phyloP scores from a whole-genome alignment of 2,113 vertebrate species.

The Mesocricetus auratus region DNA sequence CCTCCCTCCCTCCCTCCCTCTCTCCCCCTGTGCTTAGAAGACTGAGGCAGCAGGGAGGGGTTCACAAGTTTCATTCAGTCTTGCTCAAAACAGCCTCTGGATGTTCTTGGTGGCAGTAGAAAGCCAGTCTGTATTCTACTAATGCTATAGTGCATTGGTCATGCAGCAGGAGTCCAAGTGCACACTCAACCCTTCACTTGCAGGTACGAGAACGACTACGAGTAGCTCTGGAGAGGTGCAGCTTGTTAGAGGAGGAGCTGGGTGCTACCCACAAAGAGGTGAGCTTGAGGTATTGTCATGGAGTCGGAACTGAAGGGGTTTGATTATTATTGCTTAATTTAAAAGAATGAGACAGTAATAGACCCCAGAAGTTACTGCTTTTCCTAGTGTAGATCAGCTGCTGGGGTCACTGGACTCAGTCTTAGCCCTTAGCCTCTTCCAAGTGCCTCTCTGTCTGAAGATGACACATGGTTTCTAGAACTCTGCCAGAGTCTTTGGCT shows the following conservation, averaged over 20 bases:
- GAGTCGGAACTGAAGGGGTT: neutral
- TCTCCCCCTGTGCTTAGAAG: neutral
- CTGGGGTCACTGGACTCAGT: too few relatives aligned
- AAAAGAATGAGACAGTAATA: neutral
- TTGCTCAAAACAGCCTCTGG: neutral
- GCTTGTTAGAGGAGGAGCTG: slow-evolving; percentile 95
- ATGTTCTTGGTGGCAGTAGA: neutral
- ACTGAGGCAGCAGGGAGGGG: neutral
- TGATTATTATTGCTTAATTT: neutral
- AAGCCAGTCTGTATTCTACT: rapidly evolving
- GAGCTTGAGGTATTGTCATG: slow-evolving; percentile 41
- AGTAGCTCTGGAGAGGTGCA: slow-evolving; percentile 97
- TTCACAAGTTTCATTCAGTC: neutral
- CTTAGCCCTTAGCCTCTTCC: neutral
- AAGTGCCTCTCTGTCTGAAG: rapidly evolving
- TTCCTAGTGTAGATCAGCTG: neutral
- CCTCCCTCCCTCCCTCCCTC: too few relatives aligned
- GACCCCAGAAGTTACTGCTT: rapidly evolving
- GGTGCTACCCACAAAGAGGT: slow-evolving; percentile 97
- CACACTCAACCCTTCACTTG: neutral
- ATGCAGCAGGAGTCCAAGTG: rapidly evolving
- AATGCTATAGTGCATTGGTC: rapidly evolving
- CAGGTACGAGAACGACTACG: slow-evolving; percentile 97
- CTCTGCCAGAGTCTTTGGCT: neutral
- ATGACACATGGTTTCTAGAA: neutral